Conservation (phyloP, 2,797 vertebrate genomes). For the Champsocephalus gunnari region DNA sequence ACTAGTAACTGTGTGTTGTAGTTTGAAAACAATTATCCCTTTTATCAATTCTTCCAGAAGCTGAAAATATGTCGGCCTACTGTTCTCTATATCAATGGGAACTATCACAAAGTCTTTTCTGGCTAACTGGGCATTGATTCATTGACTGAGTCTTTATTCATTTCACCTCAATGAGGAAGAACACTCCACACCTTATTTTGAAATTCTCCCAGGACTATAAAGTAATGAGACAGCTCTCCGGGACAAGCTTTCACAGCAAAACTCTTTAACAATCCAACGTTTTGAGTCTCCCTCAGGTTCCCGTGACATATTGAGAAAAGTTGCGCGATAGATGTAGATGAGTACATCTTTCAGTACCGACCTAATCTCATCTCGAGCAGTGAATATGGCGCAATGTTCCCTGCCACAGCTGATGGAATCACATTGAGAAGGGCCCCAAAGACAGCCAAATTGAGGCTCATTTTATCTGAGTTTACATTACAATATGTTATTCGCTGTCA, state of each 20-base stretch:
- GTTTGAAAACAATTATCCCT: neutral
- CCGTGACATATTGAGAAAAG: slow-evolving; percentile 47
- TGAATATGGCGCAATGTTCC: slow-evolving; percentile 51
- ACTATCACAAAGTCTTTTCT: slow-evolving; percentile 1
- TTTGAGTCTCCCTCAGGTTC: slow-evolving; percentile 41
- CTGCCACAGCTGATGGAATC: slow-evolving; percentile 56
- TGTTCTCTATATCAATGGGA: neutral
- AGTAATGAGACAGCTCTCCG: slow-evolving; percentile 21
- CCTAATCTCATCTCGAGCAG: slow-evolving; percentile 56
- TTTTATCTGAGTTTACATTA: slow-evolving; percentile 57
- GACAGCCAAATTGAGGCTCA: slow-evolving; percentile 48
- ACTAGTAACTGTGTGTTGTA: neutral
- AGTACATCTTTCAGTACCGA: slow-evolving; percentile 47
- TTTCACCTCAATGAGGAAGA: slow-evolving; percentile 16
- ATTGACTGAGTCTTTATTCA: slow-evolving; percentile 28
- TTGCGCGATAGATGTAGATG: slow-evolving; percentile 27
- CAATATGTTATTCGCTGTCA: slow-evolving; percentile 41
- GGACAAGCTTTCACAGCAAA: slow-evolving; percentile 21
- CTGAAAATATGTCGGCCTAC: slow-evolving; percentile 3
- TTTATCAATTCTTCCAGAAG: slow-evolving; percentile 7
- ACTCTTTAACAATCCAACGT: slow-evolving; percentile 26
- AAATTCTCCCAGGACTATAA: neutral
- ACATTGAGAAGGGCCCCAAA: slow-evolving; percentile 45
- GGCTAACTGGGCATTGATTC: slow-evolving; percentile 13
- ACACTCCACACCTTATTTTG: neutral